These are phyloP conservation scores for Autographa pulchrina DNA, from an alignment of 2,888 invertebrate genomes.

Conservation along the genomic window DNA sequence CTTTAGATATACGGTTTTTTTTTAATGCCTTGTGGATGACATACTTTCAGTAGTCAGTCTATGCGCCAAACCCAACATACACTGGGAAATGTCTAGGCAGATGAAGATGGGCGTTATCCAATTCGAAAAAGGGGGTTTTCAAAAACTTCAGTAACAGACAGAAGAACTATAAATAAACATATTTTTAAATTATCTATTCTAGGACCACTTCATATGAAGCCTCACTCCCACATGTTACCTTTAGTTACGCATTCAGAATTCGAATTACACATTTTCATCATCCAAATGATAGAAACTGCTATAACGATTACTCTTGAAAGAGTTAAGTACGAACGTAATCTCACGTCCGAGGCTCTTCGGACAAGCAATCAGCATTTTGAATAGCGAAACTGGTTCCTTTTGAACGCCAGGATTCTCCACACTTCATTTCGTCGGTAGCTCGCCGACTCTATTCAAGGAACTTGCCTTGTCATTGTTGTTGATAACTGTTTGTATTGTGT, in stretches of 20 bases:
- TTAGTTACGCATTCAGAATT: constrained; percentile 50
- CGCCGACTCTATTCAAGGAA: constrained; percentile 72
- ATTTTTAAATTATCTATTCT: constrained; percentile 3
- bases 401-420: constrained; percentile 83
- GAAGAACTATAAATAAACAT: too few species aligned
- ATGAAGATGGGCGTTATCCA: too few species aligned
- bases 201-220: constrained; percentile 6
- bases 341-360: constrained; percentile 60
- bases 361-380: constrained; percentile 82
- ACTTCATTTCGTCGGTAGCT: constrained; percentile 83
- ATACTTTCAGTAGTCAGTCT: too few species aligned
- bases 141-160: too few species aligned
- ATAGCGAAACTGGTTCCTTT: constrained; percentile 77
- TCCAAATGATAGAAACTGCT: constrained; percentile 62
- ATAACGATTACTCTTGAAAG: constrained; percentile 71
- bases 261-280: constrained; percentile 64
- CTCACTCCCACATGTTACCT: constrained; percentile 15
- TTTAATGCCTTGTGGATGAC: constrained; percentile 2
- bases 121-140: too few species aligned
- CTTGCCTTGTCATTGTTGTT: constrained; percentile 83
- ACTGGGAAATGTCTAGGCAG: constrained; percentile 6
- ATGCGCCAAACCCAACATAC: too few species aligned
- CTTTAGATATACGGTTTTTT: constrained; percentile 36
- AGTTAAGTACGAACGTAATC: constrained; percentile 65
- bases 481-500: constrained; percentile 84